Evolutionary conservation across 2,797 vertebrate genomes (phyloP).

Genomic region (Leptodactylus fallax): DNA sequence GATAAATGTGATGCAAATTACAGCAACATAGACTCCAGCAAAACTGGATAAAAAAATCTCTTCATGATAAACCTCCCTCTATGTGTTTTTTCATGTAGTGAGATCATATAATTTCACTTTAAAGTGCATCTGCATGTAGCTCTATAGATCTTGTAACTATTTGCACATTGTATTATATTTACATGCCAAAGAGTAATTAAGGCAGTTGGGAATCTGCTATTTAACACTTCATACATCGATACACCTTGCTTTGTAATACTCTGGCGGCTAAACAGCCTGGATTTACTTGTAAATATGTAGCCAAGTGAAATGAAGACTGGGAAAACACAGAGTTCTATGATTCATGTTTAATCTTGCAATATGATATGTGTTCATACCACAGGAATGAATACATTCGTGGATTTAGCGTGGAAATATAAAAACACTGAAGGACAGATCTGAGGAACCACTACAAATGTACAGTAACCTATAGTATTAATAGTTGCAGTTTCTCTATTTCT

Average conservation of each 20-base stretch:
- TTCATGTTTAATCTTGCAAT: conserved; percentile 52
- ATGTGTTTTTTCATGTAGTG: no score
- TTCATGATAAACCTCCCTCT: no score
- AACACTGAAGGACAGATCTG: background rate
- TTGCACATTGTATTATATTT: conserved; percentile 32
- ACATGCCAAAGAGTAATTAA: background rate
- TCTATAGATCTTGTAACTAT: background rate
- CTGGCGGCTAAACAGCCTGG: conserved; percentile 28
- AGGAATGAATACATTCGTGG: conserved; percentile 17
- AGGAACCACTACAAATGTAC: background rate
- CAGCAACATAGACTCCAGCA: no score
- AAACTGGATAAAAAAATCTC: no score
- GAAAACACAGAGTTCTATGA: conserved; percentile 18
- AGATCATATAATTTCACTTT: no score
- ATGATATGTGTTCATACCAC: conserved; percentile 36
- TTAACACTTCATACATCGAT: conserved; percentile 25
- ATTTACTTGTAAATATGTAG: conserved; percentile 25
- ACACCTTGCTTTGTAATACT: conserved; percentile 35
- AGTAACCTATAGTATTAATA: background rate
- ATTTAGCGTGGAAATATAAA: background rate
- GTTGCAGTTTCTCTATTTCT: background rate
- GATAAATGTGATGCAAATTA: no score
- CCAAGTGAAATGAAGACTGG: conserved; percentile 41
- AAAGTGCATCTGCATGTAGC: no score
- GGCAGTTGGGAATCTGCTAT: conserved; percentile 3